Evolutionary conservation across 1,140 invertebrate species (phyloP), one percentile per base, ranked within the genome.

Genomic region (Drosophila trapezifrons): DNA sequence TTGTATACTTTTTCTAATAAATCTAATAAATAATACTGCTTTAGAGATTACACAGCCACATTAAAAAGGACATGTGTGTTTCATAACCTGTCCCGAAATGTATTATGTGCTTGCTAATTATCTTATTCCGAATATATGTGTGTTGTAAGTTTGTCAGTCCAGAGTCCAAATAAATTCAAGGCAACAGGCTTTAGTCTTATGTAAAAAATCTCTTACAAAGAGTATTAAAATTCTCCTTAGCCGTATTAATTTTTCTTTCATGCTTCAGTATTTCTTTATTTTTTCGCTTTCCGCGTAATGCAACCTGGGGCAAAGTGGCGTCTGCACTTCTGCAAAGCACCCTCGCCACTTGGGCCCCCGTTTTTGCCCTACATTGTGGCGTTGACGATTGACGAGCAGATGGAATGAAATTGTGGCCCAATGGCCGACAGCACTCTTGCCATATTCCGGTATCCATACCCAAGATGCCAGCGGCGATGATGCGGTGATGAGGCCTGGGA

Each of bases 341-440:
- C 35, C 74, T n/a, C 29, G n/a, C 38, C 40, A 42, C 32, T 32
- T 29, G 9, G 25, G 3, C 20, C 32, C 20, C 52, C 27, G 13
- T 22, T 27, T 49, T 0, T 13, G 22, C 25, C 38, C 38, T 17
- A 27, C 18, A 22, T 59, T 45, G 47, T 54, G 74, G 17, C 37
- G 35, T 70, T 76, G 75, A 77, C 75, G 75, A 77, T 76, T 76
- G 74, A 77, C 63, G 74, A 58, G 75, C 74, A 77, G 74, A 77
- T 76, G 73, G 73, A 76, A 67, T 72, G 66, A 72, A 69, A 56
- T 49, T 43, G 65, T 47, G 57, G 49, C 47, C 55, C 56, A 70
- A 67, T 67, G 49, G 46, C 38, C 55, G 67, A 62, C 67, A 74
- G 69, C 47, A 62, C 71, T 63, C 47, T 63, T 37, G 22, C 57